Percentiles rank a stretch among this genome's conserved stretches.
Conservation (phyloP, 2,888 invertebrate species). For the Junonia oenone region DNA sequence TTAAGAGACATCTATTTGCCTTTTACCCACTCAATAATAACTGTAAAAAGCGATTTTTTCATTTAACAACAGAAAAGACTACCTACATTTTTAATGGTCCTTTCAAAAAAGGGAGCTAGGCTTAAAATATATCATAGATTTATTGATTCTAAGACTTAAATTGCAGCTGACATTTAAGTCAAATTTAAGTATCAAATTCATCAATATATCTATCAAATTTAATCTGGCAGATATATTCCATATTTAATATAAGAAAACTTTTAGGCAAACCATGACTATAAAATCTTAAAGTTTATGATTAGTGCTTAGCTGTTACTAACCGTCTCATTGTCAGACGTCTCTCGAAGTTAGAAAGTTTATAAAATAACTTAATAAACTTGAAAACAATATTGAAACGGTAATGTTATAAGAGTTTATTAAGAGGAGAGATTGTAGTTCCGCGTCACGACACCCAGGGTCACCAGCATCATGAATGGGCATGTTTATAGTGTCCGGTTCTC, state of each 20-base stretch:
- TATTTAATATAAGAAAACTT: too few species aligned
- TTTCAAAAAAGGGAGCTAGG: background rate
- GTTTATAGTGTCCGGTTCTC: conserved; percentile 29
- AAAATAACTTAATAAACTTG: conserved; percentile 3
- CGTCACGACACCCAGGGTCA: conserved; percentile 51
- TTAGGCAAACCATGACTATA: too few species aligned
- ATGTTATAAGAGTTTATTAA: conserved; percentile 40
- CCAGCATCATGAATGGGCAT: conserved; percentile 45
- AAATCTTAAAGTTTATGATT: too few species aligned
- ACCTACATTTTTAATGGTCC: too few species aligned
- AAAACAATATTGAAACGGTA: conserved; percentile 23
- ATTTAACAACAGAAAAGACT: too few species aligned
- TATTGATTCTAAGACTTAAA: too few species aligned
- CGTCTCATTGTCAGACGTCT: background rate
- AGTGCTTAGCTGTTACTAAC: too few species aligned
- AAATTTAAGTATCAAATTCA: too few species aligned
- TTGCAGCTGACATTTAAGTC: too few species aligned
- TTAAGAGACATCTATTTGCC: background rate
- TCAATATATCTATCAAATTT: too few species aligned
- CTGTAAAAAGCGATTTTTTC: background rate
- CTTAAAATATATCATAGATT: too few species aligned
- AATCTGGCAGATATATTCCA: too few species aligned
- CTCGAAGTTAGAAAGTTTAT: background rate
- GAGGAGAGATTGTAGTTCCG: conserved; percentile 56
- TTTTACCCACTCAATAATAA: background rate